Base-by-base conservation (phyloP, 1,140 invertebrate genomes). In the Streblospio benedicti region DNA sequence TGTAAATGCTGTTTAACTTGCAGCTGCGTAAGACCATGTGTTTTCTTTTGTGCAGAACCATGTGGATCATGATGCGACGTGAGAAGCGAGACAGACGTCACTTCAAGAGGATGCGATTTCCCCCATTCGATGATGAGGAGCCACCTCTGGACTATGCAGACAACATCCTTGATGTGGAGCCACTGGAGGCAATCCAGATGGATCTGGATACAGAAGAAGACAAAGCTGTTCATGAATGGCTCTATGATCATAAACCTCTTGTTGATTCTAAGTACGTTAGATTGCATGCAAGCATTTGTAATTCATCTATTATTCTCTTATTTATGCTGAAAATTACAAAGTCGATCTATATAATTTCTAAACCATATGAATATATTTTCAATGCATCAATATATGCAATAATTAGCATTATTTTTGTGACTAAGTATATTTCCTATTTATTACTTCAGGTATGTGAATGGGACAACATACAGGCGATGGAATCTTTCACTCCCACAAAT, bases 11-110 rank as follows among this genome's bases (percentile, higher is more conserved):
- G n/a, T n/a, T n/a, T n/a, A n/a, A n/a, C n/a, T n/a, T n/a, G n/a
- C n/a, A n/a, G n/a, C n/a, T n/a, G n/a, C n/a, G n/a, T n/a, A n/a
- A n/a, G n/a, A n/a, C n/a, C n/a, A n/a, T n/a, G n/a, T n/a, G 14
- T 9, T 59, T 61, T 58, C 20, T 57, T 63, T 25, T 65, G 73
- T 73, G 45, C 64, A 89, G 90, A 49, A 95, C 96, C 4, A 99
- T 99, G 95, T 99, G 97, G 97, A 97, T 99, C 64, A 99, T 99
- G 93, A 99, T 99, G 95, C 82, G 97, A 67, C 83, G 97, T 65
- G 97, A 99, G 73, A 99, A 99, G 77, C 80, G 97, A 63, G 97
- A 99, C 83, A 86, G 97, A 74, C 84, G 96, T 35, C 97, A 99
- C 79, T 99, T 99, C 73, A 97, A 99, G 78, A 83, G 97, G 65